Percentiles rank a stretch among this genome's conserved stretches.
Evolutionary conservation across 2,888 invertebrate species (phyloP).

Genomic region (Heliothis peltigera): DNA sequence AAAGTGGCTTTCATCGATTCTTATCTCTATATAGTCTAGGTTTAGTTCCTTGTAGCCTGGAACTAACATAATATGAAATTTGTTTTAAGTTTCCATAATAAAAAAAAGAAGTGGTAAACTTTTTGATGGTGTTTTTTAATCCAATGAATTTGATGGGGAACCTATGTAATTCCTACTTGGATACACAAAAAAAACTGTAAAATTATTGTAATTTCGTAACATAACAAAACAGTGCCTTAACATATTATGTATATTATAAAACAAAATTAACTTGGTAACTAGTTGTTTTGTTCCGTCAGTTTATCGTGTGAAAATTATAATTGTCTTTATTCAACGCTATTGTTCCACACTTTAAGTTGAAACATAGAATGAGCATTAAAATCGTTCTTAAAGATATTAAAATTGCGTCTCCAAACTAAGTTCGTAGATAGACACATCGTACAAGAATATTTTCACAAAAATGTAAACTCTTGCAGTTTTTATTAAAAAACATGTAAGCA

Average conservation of each 20-base stretch:
- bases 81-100: neutral
- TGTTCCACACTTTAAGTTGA: slow-evolving; percentile 10
- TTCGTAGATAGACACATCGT: no score
- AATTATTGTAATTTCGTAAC: no score
- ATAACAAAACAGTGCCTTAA: neutral
- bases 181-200: no score
- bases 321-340: neutral
- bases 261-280: neutral
- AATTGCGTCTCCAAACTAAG: no score
- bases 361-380: neutral
- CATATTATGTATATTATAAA: neutral
- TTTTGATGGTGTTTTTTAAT: no score
- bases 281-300: neutral
- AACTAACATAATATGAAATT: neutral
- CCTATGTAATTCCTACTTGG: no score
- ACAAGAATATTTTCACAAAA: no score
- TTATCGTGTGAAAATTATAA: slow-evolving; percentile 2
- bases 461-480: no score
- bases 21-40: neutral
- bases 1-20: neutral
- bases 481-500: no score
- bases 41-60: neutral
- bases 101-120: no score
- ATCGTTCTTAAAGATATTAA: neutral
- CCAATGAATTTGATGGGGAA: no score